Conservation (phyloP, 2,113 vertebrate species). For the Patagioenas fasciata region DNA sequence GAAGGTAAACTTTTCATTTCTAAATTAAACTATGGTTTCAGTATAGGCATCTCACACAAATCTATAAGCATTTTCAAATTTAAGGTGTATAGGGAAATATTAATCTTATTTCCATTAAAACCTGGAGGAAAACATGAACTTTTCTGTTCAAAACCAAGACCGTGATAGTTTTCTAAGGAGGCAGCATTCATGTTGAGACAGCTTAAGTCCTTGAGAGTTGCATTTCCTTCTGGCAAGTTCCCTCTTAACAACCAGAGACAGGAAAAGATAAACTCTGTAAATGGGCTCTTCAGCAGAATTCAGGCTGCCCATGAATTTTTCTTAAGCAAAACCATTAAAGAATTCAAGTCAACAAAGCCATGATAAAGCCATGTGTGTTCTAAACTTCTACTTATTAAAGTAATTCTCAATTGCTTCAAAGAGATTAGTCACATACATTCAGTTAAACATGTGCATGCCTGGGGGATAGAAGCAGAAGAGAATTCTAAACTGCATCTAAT, state of each 20-base stretch:
- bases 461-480: not conserved
- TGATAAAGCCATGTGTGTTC: not conserved
- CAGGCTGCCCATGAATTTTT: not conserved
- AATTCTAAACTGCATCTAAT: not conserved
- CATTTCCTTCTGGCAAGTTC: not conserved
- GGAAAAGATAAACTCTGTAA: not conserved
- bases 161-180: not conserved
- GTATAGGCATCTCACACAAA: not conserved
- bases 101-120: not conserved
- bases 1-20: not conserved
- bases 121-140: not conserved
- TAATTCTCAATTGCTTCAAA: not conserved
- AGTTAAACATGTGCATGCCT: not conserved
- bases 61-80: not conserved
- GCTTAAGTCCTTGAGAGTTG: not conserved
- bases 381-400: not conserved
- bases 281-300: not conserved
- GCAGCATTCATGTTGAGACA: not conserved
- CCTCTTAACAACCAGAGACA: not conserved
- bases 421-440: not conserved
- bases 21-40: not conserved
- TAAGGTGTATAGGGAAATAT: not conserved
- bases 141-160: not conserved
- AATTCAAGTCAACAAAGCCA: not conserved
- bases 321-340: not conserved